Conservation (phyloP, 2,888 invertebrate species). For the Melikaiella ostensackeni region DNA sequence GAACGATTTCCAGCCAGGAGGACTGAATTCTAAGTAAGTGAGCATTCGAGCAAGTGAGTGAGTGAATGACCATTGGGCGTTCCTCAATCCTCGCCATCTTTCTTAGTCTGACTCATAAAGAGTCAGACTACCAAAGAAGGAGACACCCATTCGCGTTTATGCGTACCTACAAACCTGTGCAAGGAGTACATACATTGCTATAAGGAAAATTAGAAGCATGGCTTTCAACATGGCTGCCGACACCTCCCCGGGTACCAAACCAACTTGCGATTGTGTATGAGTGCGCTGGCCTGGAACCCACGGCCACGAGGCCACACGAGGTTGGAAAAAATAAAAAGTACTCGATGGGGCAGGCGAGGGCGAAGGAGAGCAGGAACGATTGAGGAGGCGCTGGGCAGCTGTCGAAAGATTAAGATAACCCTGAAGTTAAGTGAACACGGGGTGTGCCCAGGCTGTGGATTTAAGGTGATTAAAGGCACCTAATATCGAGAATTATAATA, state of each 20-base stretch:
- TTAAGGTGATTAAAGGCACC: conserved; percentile 77
- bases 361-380: conserved; percentile 61
- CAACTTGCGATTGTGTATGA: conserved; percentile 10
- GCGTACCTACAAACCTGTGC: conserved; percentile 21
- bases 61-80: conserved; percentile 25
- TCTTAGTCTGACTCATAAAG: conserved; percentile 25
- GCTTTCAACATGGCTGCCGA: conserved; percentile 50
- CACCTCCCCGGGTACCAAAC: conserved; percentile 29
- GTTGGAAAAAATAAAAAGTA: conserved; percentile 55
- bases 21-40: background rate
- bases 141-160: conserved; percentile 33
- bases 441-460: conserved; percentile 74
- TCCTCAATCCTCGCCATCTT: conserved; percentile 34
- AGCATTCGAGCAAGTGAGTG: background rate
- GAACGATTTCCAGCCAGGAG: background rate
- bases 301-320: conserved; percentile 45
- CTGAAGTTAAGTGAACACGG: conserved; percentile 73
- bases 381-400: conserved; percentile 75
- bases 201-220: conserved; percentile 45
- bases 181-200: conserved; percentile 7
- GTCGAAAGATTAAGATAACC: conserved; percentile 77
- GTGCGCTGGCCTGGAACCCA: conserved; percentile 19
- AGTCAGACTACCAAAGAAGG: conserved; percentile 32
- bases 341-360: conserved; percentile 58
- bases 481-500: conserved; percentile 76